These are phyloP conservation scores for Hippocampus zosterae DNA, from an alignment of 2,113 vertebrate species.

Conservation along the genomic window DNA sequence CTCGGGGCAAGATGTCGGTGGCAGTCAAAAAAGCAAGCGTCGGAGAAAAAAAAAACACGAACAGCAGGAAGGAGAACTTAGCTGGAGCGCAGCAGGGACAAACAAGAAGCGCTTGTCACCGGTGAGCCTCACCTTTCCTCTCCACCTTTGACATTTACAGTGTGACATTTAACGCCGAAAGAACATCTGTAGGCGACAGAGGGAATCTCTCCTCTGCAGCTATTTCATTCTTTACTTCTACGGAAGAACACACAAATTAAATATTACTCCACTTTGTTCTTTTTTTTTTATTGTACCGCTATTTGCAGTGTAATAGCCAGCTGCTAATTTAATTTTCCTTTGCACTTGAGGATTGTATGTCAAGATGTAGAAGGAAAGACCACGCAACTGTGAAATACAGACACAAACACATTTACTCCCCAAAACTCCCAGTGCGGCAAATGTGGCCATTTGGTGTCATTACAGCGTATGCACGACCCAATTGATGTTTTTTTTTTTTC, in stretches of 20 bases:
- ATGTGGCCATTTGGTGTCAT: constrained; percentile 35
- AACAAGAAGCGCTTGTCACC: neutral
- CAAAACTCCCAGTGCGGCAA: constrained; percentile 28
- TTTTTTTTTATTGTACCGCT: constrained; percentile 26
- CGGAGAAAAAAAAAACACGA: constrained; percentile 41
- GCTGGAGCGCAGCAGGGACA: constrained; percentile 18
- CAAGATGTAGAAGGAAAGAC: constrained; percentile 22
- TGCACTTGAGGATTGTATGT: constrained; percentile 30
- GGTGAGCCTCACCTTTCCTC: constrained; percentile 31
- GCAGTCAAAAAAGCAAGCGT: constrained; percentile 48
- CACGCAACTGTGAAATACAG: constrained; percentile 8
- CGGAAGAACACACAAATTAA: constrained; percentile 52
- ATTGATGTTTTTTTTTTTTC: constrained; percentile 24
- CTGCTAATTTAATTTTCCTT: constrained; percentile 49
- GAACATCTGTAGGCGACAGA: constrained; percentile 41
- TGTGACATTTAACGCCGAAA: constrained; percentile 58
- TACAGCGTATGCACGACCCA: constrained; percentile 32
- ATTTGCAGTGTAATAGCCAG: constrained; percentile 41
- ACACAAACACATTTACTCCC: constrained; percentile 1
- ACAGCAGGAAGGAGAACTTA: constrained; percentile 28
- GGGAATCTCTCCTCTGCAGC: constrained; percentile 28
- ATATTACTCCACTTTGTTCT: constrained; percentile 36
- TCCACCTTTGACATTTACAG: constrained; percentile 62
- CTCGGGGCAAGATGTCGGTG: constrained; percentile 58
- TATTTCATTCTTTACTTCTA: constrained; percentile 34